phyloP scores from a whole-genome alignment of 2,888 invertebrate species.

The Cheilosia impressa region DNA sequence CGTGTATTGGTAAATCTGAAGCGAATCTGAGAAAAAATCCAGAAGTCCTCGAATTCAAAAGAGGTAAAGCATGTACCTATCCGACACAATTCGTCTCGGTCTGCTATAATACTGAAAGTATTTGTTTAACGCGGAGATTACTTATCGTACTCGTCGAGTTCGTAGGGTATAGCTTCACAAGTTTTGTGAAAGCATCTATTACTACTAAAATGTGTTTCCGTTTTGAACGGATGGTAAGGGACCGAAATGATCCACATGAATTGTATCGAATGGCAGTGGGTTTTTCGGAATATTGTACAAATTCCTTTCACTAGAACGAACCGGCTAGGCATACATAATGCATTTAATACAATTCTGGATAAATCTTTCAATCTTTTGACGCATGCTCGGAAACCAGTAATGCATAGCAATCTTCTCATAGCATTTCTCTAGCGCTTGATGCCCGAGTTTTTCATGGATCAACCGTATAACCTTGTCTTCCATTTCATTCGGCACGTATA shows the following conservation, averaged over 20 bases:
- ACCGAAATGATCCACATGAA: background rate
- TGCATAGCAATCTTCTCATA: background rate
- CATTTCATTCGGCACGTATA: too few relatives aligned
- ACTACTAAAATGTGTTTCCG: background rate
- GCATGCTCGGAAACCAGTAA: constrained; percentile 5
- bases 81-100: background rate
- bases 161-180: background rate
- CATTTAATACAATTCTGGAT: background rate
- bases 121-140: too few relatives aligned
- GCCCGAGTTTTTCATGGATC: too few relatives aligned
- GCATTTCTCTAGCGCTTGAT: background rate
- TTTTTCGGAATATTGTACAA: too few relatives aligned
- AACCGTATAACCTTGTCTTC: too few relatives aligned
- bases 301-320: too few relatives aligned
- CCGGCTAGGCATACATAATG: background rate
- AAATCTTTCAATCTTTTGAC: too few relatives aligned
- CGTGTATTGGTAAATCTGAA: too few relatives aligned
- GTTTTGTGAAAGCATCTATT: background rate
- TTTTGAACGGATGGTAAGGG: background rate
- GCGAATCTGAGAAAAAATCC: too few relatives aligned
- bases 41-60: background rate
- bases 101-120: background rate
- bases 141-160: too few relatives aligned
- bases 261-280: too few relatives aligned
- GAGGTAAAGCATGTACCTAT: background rate